Evolutionary conservation across 2,888 invertebrate genomes (phyloP), one percentile per base, ranked within the genome.

Genomic region (Eupithecia centaureata): DNA sequence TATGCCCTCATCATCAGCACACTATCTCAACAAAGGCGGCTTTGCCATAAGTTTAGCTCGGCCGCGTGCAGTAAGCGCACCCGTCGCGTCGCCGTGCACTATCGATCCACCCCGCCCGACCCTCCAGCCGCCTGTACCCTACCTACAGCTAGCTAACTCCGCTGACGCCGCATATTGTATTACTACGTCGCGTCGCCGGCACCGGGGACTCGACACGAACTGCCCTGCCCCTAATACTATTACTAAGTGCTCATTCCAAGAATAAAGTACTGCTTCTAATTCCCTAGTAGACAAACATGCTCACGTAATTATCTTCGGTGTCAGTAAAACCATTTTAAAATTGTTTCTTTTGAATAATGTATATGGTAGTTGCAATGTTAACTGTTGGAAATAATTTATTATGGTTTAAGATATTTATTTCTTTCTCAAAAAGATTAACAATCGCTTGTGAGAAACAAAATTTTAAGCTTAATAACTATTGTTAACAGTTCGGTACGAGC

Each of bases 21-120:
- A n/a, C n/a, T n/a, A n/a, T n/a, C n/a, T n/a, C n/a, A n/a, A n/a
- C n/a, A n/a, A n/a, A n/a, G n/a, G n/a, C n/a, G n/a, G n/a, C n/a
- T n/a, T n/a, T n/a, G n/a, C n/a, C n/a, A n/a, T n/a, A n/a, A n/a
- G n/a, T n/a, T n/a, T n/a, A n/a, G n/a, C n/a, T n/a, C n/a, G n/a
- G n/a, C n/a, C 71, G 73, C 69, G 72, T 69, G 72, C 70, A 71
- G 70, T 75, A n/a, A n/a, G 74, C 73, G 72, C 68, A 70, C 71
- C 61, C 74, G 64, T 69, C 73, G 70, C 69, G 76, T 70, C 38
- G 38, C 10, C 38, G 72, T 63, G 68, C 73, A 76, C n/a, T 78
- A 79, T 78, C 78, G 70, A 79, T 79, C n/a, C n/a, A n/a, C n/a
- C n/a, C n/a, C n/a, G n/a, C n/a, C 70, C 71, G 70, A 67, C 68